Percentiles rank a stretch among this genome's conserved stretches.
Conservation (phyloP, 2,113 vertebrate genomes). For the Hoplias malabaricus region DNA sequence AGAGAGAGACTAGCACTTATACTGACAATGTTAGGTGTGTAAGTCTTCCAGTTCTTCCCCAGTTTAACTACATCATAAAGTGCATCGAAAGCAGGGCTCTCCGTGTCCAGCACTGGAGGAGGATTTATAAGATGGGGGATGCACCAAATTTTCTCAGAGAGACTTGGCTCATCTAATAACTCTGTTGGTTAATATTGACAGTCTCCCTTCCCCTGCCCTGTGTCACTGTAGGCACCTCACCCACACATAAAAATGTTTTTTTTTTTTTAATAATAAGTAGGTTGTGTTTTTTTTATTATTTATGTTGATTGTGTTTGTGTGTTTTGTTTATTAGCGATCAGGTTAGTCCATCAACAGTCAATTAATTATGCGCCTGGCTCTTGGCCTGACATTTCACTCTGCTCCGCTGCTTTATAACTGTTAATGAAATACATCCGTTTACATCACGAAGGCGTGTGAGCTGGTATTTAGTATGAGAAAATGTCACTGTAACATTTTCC, state of each 20-base stretch:
- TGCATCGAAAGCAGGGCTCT: too few relatives aligned
- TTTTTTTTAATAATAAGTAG: too few relatives aligned
- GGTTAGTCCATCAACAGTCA: not conserved
- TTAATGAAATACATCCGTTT: slow-evolving; percentile 30
- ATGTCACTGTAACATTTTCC: slow-evolving; percentile 41
- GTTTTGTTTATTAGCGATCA: not conserved
- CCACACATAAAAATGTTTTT: too few relatives aligned
- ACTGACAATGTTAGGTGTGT: not conserved
- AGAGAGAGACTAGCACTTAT: not conserved
- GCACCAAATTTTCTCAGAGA: too few relatives aligned
- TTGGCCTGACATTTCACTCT: slow-evolving; percentile 41
- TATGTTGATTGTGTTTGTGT: not conserved
- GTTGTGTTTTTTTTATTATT: too few relatives aligned
- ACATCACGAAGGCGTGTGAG: not conserved
- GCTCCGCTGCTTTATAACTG: not conserved
- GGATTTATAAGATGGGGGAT: too few relatives aligned
- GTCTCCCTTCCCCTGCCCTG: too few relatives aligned
- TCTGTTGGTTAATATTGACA: too few relatives aligned
- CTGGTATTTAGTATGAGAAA: slow-evolving; percentile 36
- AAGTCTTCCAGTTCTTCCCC: not conserved
- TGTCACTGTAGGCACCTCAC: too few relatives aligned
- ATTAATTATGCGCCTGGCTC: slow-evolving; percentile 17
- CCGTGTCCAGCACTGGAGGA: too few relatives aligned
- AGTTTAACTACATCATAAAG: too few relatives aligned
- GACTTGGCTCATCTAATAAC: too few relatives aligned